Base-by-base conservation (phyloP, 2,888 invertebrate genomes). In the Andrena camellia region DNA sequence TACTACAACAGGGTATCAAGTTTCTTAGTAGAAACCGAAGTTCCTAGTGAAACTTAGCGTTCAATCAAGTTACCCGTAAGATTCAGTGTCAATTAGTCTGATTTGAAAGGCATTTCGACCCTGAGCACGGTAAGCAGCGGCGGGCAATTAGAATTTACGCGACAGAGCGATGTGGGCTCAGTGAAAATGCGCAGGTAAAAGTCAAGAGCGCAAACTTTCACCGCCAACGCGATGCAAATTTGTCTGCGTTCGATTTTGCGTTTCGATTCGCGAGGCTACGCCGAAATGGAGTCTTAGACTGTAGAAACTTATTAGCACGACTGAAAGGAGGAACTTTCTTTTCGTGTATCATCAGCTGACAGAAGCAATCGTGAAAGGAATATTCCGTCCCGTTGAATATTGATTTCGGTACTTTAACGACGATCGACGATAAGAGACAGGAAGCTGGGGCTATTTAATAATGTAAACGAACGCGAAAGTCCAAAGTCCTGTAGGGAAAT, bases 131-230 rank as follows among this genome's bases (percentile, higher is more conserved):
- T 57, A 23, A 57, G 33, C n/a, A 13, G 20, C 1, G 2, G 23
- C 5, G 48, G 17, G 2, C n/a, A 17, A 63, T 52, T 72, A 72
- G 23, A 35, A 62, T 57, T 17, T 13, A 31, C 35, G 42, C 33
- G 54, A 57, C 35, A 63, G 52, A 76, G 59, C 10, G 66, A 72
- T n/a, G 63, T 2, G 8, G 64, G 42, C 54, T 50, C 1, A 64
- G 84, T 84, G 80, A 84, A 86, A 84, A 78, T 69, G 17, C 62
- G n/a, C 50, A 2, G 72, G 71, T 75, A 73, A 77, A 77, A 83
- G 78, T 79, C 35, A 63, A 54, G 29, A 57, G 35, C 42, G 42
- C 29, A 54, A 26, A 80, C 86, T 86, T 86, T 86, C 86, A 80
- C 86, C 73, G 35, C 33, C 33, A 42, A 52, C 57, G 64, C 66